Evolutionary conservation across 2,888 invertebrate species (phyloP), one percentile per base, ranked within the genome.

Genomic region (Dicyrtomina minuta): DNA sequence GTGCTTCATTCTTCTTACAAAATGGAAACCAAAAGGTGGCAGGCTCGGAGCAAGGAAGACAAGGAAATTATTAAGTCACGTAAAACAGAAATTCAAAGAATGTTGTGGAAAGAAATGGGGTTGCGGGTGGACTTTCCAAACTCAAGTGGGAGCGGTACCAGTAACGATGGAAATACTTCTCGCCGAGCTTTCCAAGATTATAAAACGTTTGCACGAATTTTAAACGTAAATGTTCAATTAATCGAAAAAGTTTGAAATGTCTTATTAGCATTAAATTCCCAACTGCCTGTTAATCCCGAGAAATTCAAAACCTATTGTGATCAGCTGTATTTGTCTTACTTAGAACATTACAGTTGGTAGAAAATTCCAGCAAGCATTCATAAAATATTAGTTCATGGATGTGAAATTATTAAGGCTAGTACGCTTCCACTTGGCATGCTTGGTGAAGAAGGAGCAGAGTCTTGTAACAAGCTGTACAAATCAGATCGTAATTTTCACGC

Each of bases 151-250:
- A 10, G 44, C 24, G 70, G 72, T 0, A 67, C 70, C 2, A 46
- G 67, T 1, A 72, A 70, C 59, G 68, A 70, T 53, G 72, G 72
- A 1, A 72, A 72, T 41, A 60, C 70, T 22, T 70, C 70, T 1
- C 41, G 72, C 22, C 41, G 49, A 26, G 27, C 46, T 0, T 66
- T 72, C 10, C 3, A 46, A 5, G 39, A 68, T 46, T n/a, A 44
- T 17, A 17, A 20, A 39, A n/a, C 15, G 12, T 65, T 69, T 60
- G 59, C 64, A 1, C 24, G 67, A 39, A 66, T 72, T 39, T 27
- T 69, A 1, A 60, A 39, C 2, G 5, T 72, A 0, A 68, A 70
- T 10, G 12, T 33, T 33, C 17, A 58, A 20, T 20, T 72, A 10
- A 27, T 70, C 13, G 39, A 68, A 4, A 39, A 20, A 13, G 20